A percentile compares a stretch with the other conserved stretches of the same genome.
phyloP scores from a whole-genome alignment of 2,797 vertebrate genomes.

The Gallinago solitaria region DNA sequence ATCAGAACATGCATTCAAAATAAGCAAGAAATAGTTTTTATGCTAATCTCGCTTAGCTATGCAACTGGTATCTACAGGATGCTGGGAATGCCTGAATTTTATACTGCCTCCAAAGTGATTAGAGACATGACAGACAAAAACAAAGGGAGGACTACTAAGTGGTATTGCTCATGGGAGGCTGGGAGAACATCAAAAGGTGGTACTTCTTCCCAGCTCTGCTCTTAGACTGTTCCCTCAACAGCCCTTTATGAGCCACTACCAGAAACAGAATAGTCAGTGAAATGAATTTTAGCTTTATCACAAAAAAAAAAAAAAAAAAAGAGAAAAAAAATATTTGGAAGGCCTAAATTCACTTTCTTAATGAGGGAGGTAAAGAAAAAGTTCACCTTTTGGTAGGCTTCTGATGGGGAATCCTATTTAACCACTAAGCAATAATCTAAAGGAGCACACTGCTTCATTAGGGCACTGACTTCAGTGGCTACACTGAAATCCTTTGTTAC shows the following conservation, averaged over 20 bases:
- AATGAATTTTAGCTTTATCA: background rate
- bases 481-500: accelerated
- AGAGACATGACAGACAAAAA: background rate
- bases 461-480: background rate
- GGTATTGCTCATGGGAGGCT: background rate
- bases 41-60: background rate
- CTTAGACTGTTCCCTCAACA: background rate
- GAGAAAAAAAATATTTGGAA: background rate
- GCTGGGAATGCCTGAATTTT: background rate
- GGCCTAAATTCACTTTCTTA: background rate
- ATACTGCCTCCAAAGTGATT: background rate
- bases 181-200: background rate
- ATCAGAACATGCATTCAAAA: background rate
- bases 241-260: background rate
- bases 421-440: background rate
- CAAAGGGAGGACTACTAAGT: background rate
- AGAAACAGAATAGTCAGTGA: background rate
- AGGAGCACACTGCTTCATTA: background rate
- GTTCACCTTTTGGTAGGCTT: background rate
- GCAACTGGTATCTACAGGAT: background rate
- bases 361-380: background rate
- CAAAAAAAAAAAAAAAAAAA: background rate
- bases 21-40: background rate
- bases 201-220: background rate
- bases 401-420: background rate